These are phyloP conservation scores for Sarcophilus harrisii DNA, from an alignment of 2,797 vertebrate genomes.

Conservation along the genomic window DNA sequence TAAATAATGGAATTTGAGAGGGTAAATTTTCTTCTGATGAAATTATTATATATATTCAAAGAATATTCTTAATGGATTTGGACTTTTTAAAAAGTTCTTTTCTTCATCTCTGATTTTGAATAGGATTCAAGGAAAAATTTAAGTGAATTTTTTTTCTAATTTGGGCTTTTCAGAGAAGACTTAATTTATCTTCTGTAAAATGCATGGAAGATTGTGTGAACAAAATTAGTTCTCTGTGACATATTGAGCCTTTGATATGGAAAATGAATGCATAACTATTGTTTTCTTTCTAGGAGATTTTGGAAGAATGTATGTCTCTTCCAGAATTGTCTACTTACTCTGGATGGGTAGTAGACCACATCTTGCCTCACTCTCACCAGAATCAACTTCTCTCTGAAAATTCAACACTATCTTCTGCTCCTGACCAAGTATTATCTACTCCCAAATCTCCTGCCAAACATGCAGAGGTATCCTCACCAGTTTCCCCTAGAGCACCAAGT, in stretches of 20 bases:
- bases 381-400: background rate
- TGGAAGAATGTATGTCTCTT: conserved; percentile 80
- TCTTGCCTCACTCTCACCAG: conserved; percentile 38
- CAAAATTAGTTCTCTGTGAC: conserved; percentile 6
- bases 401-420: background rate
- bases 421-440: background rate
- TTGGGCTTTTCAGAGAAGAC: background rate
- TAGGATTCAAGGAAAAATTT: conserved; percentile 10
- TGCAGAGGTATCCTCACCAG: background rate
- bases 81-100: background rate
- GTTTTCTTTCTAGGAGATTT: conserved; percentile 78
- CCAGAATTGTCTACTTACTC: conserved; percentile 82
- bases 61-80: background rate
- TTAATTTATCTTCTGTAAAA: background rate
- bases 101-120: conserved; percentile 7
- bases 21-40: conserved; percentile 2
- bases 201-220: background rate
- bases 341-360: conserved; percentile 84
- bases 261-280: background rate
- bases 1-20: background rate
- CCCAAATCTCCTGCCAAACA: conserved; percentile 46
- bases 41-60: conserved; percentile 26
- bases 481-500: conserved; percentile 16
- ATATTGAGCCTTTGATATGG: background rate
- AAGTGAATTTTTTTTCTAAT: background rate